Percentiles rank a stretch among this genome's conserved stretches.
Conservation (phyloP, 2,113 vertebrate genomes). For the Lontra canadensis region DNA sequence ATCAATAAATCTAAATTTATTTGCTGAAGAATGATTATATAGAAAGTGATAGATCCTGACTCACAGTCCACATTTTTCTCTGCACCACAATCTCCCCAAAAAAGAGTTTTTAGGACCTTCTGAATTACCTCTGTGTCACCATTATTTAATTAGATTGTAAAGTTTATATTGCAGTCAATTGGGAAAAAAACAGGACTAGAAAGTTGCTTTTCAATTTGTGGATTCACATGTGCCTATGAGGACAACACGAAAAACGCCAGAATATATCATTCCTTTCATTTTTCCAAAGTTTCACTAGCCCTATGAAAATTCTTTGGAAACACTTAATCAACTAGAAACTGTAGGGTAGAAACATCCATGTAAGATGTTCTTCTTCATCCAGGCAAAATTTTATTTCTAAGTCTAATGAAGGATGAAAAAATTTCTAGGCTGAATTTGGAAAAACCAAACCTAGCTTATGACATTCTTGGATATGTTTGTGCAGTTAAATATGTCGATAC, state of each 20-base stretch:
- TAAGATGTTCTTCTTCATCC: background rate
- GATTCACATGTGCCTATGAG: background rate
- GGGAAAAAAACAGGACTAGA: background rate
- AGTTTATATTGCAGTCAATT: background rate
- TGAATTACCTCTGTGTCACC: background rate
- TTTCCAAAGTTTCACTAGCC: background rate
- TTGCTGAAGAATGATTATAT: background rate
- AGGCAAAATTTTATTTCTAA: background rate
- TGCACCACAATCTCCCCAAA: background rate
- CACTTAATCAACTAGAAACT: background rate
- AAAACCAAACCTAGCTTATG: background rate
- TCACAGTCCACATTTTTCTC: background rate
- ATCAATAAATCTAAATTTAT: background rate
- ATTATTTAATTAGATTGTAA: background rate
- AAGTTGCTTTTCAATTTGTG: background rate
- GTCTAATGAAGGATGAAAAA: background rate
- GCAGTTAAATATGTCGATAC: background rate
- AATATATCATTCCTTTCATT: background rate
- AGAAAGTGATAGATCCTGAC: background rate
- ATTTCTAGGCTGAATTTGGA: background rate
- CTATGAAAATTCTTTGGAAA: background rate
- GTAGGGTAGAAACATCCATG: accelerated
- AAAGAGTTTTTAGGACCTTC: background rate
- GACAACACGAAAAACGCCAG: background rate
- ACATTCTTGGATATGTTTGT: background rate